Conservation (phyloP, 2,888 invertebrate genomes). For the Pristionchus mayeri region DNA sequence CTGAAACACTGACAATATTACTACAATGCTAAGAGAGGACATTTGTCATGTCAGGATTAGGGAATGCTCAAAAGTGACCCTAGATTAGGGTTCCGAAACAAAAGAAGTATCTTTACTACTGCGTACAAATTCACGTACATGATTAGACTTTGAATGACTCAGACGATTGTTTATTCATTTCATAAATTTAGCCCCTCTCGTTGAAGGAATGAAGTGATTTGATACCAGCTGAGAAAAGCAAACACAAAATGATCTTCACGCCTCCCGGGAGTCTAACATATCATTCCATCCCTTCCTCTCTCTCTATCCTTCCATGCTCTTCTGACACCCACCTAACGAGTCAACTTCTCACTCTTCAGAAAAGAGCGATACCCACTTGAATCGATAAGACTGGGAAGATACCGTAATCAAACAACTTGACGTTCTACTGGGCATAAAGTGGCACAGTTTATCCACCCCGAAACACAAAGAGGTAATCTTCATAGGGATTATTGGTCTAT, state of each 20-base stretch:
- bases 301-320: neutral
- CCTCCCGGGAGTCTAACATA: neutral
- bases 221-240: constrained; percentile 25
- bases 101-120: neutral
- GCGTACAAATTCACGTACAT: neutral
- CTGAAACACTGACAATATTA: neutral
- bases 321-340: constrained; percentile 1
- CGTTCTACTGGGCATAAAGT: constrained; percentile 22
- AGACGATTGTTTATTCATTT: neutral
- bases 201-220: constrained; percentile 4
- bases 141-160: neutral
- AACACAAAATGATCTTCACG: constrained; percentile 17
- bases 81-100: constrained; percentile 26
- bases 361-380: constrained; percentile 23
- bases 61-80: constrained; percentile 13
- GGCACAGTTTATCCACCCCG: constrained; percentile 37
- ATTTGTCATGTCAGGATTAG: neutral
- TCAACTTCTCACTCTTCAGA: constrained; percentile 19
- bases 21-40: neutral
- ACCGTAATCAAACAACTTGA: neutral
- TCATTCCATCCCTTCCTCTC: neutral
- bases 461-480: constrained; percentile 32
- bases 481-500: constrained; percentile 30
- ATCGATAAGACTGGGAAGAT: constrained; percentile 31
- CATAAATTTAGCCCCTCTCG: neutral